Conservation (phyloP, 2,113 vertebrate species). For the Erpornis zantholeuca region DNA sequence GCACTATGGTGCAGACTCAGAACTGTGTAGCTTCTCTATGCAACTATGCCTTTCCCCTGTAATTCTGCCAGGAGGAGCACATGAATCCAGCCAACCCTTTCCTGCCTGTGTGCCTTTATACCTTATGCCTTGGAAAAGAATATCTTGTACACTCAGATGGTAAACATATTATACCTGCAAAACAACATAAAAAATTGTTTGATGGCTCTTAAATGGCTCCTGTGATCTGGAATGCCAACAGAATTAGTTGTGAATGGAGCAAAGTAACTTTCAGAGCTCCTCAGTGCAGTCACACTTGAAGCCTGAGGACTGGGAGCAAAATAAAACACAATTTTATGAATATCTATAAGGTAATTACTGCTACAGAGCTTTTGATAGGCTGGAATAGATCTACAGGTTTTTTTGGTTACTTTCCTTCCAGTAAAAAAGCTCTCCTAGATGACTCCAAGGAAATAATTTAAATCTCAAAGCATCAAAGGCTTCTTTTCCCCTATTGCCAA, state of each 20-base stretch:
- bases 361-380: neutral
- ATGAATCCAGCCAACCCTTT: neutral
- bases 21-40: neutral
- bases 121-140: neutral
- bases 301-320: neutral
- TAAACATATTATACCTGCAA: neutral
- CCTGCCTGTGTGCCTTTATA: neutral
- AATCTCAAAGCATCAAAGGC: constrained; percentile 52
- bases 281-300: neutral
- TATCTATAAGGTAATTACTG: neutral
- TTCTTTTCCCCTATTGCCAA: neutral
- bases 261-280: neutral
- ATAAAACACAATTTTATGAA: neutral
- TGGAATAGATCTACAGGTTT: neutral
- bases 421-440: neutral
- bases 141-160: neutral
- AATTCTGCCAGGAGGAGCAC: neutral
- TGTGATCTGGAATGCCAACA: neutral
- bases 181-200: neutral
- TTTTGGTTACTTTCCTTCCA: neutral
- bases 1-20: neutral
- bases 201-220: neutral
- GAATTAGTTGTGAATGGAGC: neutral
- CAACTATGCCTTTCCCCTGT: neutral
- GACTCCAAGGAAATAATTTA: constrained; percentile 37